A percentile compares a stretch with the other conserved stretches of the same genome.
phyloP scores from a whole-genome alignment of 2,888 invertebrate species.

The Acanthosepion esculentum region DNA sequence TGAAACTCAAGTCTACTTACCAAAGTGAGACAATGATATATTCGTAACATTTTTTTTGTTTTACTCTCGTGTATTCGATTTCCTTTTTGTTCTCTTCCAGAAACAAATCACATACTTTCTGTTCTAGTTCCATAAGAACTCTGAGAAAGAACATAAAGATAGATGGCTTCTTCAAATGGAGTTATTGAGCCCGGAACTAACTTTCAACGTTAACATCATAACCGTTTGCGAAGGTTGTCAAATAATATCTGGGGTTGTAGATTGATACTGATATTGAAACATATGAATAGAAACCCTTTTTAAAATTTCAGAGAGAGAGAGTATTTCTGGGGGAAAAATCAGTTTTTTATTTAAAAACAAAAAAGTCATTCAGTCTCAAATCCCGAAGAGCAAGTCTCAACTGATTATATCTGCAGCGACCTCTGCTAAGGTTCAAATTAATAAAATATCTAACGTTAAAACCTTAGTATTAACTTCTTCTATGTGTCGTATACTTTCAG shows the following conservation, averaged over 20 bases:
- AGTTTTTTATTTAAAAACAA: too few relatives aligned
- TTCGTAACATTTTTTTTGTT: background rate
- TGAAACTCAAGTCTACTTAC: slow-evolving; percentile 80
- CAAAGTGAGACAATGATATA: slow-evolving; percentile 73
- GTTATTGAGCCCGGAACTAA: background rate
- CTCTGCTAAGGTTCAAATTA: too few relatives aligned
- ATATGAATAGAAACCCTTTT: background rate
- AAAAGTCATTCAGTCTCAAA: too few relatives aligned
- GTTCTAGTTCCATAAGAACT: background rate
- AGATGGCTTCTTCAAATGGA: background rate
- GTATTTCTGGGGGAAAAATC: too few relatives aligned
- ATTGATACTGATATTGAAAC: background rate
- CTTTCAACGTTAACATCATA: too few relatives aligned
- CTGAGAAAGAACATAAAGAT: background rate
- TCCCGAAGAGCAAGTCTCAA: too few relatives aligned
- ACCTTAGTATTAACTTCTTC: too few relatives aligned
- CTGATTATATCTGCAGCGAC: too few relatives aligned
- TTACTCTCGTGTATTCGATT: background rate
- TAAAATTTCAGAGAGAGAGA: too few relatives aligned
- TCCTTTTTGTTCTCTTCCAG: background rate
- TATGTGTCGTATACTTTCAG: too few relatives aligned
- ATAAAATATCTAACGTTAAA: too few relatives aligned
- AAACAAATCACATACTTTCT: background rate
- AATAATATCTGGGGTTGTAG: background rate
- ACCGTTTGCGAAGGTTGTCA: too few relatives aligned